Evolutionary conservation across 53 echinoderm and acorn worm species (phyloP).

Genomic region (Patiria pectinifera): DNA sequence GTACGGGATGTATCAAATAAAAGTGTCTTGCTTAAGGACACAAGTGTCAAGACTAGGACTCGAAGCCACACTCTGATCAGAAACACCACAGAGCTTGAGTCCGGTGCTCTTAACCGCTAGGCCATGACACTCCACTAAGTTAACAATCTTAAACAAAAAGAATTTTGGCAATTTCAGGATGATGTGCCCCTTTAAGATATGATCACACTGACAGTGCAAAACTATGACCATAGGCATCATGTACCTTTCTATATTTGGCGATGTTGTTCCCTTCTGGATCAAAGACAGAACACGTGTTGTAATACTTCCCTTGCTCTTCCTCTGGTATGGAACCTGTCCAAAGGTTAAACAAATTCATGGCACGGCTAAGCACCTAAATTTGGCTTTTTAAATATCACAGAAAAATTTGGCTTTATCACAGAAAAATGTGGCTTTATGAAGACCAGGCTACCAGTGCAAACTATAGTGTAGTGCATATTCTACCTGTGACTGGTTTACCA

Average conservation of each 20-base stretch:
- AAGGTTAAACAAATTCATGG: background rate
- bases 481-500: too few relatives aligned
- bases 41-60: too few relatives aligned
- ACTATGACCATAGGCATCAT: background rate
- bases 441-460: too few relatives aligned
- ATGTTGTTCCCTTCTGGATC: constrained; percentile 86
- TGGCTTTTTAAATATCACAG: background rate
- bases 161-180: too few relatives aligned
- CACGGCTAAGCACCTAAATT: background rate
- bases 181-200: background rate
- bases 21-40: too few relatives aligned
- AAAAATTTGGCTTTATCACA: background rate
- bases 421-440: too few relatives aligned
- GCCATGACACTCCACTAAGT: too few relatives aligned
- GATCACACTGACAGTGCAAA: background rate
- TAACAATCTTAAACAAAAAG: background rate
- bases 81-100: too few relatives aligned
- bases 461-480: too few relatives aligned
- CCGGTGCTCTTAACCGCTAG: too few relatives aligned
- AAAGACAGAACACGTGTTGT: constrained; percentile 89
- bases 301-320: constrained; percentile 80
- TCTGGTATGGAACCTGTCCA: constrained; percentile 90
- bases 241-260: constrained; percentile 93
- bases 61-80: too few relatives aligned
- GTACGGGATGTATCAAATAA: too few relatives aligned